A percentile compares a stretch with the other conserved stretches of the same genome.
phyloP scores from a whole-genome alignment of 2,888 invertebrate genomes.

The Drosophila robusta region DNA sequence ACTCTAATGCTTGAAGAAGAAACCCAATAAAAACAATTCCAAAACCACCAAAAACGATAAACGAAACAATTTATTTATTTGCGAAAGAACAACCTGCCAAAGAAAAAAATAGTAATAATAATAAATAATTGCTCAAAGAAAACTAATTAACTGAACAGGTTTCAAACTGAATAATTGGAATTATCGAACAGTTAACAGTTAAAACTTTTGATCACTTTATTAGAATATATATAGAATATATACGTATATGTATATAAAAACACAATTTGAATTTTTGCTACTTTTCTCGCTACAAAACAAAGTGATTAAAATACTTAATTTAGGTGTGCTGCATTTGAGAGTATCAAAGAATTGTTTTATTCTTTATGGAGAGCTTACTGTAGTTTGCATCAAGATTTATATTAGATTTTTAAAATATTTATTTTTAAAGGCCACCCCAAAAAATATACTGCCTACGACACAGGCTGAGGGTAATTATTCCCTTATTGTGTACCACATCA shows the following conservation, averaged over 20 bases:
- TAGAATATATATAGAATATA: not conserved
- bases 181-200: not conserved
- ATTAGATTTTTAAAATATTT: too few relatives aligned
- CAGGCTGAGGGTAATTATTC: too few relatives aligned
- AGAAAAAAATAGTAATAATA: not conserved
- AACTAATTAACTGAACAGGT: not conserved
- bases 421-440: too few relatives aligned
- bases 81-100: not conserved
- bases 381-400: not conserved
- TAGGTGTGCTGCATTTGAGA: too few relatives aligned
- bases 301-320: not conserved
- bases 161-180: conserved; percentile 1
- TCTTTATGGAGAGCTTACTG: not conserved
- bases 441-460: too few relatives aligned
- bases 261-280: not conserved
- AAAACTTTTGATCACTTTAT: not conserved
- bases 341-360: too few relatives aligned
- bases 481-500: too few relatives aligned
- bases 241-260: not conserved
- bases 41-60: conserved; percentile 3
- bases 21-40: conserved; percentile 7
- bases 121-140: not conserved
- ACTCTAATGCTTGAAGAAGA: conserved; percentile 1
- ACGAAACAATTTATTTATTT: not conserved
- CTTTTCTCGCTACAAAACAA: not conserved